Evolutionary conservation across 2,113 vertebrate species (phyloP).

Genomic region (Campylomormyrus numenius): DNA sequence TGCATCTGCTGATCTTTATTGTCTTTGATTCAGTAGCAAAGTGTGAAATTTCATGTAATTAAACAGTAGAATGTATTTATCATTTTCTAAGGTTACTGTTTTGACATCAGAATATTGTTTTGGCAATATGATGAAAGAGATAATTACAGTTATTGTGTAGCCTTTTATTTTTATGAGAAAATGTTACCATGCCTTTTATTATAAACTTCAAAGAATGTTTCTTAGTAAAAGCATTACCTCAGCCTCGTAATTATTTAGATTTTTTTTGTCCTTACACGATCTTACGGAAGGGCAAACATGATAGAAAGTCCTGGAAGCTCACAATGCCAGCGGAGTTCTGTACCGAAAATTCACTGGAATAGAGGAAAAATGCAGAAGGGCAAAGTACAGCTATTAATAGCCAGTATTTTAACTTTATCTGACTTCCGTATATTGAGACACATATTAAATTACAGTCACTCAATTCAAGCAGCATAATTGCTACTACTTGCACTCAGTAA

Average conservation of each 20-base stretch:
- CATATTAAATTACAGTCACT: slow-evolving; percentile 11
- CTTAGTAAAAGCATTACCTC: neutral
- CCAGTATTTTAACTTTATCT: neutral
- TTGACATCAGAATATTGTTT: neutral
- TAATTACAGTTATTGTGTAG: neutral
- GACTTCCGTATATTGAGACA: neutral
- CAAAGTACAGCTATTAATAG: neutral
- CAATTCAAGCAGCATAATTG: neutral
- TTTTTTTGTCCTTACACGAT: neutral
- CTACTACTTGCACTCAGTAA: neutral
- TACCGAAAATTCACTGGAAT: neutral
- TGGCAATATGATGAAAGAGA: neutral
- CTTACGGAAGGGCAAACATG: neutral
- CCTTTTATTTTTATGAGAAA: neutral
- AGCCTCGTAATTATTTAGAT: neutral
- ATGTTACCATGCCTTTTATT: neutral
- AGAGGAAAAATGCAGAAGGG: neutral
- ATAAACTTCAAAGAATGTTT: neutral
- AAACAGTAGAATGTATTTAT: neutral
- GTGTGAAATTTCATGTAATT: neutral
- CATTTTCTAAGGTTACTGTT: neutral
- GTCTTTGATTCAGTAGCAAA: neutral
- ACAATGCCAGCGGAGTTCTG: neutral
- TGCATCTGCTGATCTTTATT: neutral
- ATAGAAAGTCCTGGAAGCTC: neutral